phyloP scores from a whole-genome alignment of 2,888 invertebrate genomes.

The Alviniconcha strummeri region DNA sequence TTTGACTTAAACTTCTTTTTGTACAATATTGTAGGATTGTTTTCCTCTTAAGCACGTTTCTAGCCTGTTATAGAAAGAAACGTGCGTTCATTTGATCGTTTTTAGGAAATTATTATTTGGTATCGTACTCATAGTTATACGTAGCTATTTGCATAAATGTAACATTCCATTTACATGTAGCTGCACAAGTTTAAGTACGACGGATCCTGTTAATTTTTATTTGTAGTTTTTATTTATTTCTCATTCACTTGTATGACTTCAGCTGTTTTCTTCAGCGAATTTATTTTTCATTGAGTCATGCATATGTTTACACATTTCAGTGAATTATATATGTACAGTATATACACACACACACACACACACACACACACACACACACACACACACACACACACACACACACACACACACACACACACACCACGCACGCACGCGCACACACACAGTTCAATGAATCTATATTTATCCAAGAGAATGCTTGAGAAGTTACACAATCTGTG shows the following conservation, averaged over 20 bases:
- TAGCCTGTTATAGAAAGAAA: no score
- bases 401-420: background rate
- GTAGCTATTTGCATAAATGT: no score
- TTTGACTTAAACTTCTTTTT: no score
- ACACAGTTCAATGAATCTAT: background rate
- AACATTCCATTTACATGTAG: no score
- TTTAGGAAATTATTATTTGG: no score
- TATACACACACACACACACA: constrained; percentile 2
- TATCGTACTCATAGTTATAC: no score
- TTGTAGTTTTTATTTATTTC: background rate
- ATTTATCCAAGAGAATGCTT: background rate
- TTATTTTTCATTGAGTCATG: background rate
- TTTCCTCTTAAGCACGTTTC: no score
- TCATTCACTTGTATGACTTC: background rate
- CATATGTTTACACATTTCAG: no score
- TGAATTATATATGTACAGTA: background rate
- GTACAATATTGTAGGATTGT: no score
- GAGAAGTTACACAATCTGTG: no score
- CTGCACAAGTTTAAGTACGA: no score
- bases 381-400: background rate
- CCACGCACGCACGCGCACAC: background rate
- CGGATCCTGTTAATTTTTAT: background rate
- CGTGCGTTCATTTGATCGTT: no score
- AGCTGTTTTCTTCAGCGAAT: background rate
- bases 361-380: background rate